Base-by-base conservation (phyloP, 2,888 invertebrate genomes). In the Lasioglossum marginatum region DNA sequence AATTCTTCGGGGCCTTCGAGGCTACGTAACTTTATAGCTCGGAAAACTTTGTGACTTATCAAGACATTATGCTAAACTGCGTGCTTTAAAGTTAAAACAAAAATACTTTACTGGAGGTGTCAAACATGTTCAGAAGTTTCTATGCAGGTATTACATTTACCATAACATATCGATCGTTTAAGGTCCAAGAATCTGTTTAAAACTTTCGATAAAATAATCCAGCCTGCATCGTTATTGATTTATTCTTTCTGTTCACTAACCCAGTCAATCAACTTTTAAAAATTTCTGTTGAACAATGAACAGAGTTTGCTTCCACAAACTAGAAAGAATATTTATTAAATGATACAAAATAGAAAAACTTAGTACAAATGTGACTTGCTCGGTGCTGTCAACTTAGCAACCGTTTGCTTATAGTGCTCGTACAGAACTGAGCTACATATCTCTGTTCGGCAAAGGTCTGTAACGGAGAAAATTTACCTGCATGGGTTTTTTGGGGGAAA, bases 11-110 rank as follows among this genome's bases (percentile, higher is more conserved):
- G 14, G 31, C 63, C 27, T 63, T 14, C 31, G 16, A 14, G 16
- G 16, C 8, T 6, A 37, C 37, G 31, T 31, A 63, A 63, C 63
- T 63, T 63, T 37, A 6, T 16, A 63, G 31, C 16, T 63, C 31
- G 37, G 14, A 0, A 31, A 63, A 63, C 31, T 63, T 63, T 31
- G 14, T 31, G 27, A 63, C 31, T 63, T 63, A 63, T 63, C 31
- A 63, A 63, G 63, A 63, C 63, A 63, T 63, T 63, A 63, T 63
- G 63, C 27, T 63, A 63, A 63, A 31, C 63, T 31, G 1, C 63
- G 31, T 63, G 63, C 16, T 27, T 63, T 16, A 63, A 63, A 63
- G 27, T 63, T 63, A 14, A 27, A 6, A 63, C 31, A 63, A 31
- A 14, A 14, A 63, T 63, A 63, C 31, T 31, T 63, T 63, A 63